Evolutionary conservation across 1,140 invertebrate species (phyloP), one percentile per base, ranked within the genome.

Genomic region (Drosophila subobscura): DNA sequence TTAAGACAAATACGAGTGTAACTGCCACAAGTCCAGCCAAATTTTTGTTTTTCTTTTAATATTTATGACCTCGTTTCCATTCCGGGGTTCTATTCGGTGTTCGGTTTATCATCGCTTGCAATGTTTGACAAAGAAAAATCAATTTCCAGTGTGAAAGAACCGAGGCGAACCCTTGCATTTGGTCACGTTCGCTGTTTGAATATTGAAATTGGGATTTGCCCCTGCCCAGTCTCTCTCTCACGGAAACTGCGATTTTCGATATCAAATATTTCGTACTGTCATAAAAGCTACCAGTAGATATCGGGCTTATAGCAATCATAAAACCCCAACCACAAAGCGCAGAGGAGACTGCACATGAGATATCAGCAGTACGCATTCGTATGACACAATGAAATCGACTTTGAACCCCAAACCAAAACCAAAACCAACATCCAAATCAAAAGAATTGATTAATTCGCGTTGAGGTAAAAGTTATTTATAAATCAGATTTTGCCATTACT

Each of bases 221-320:
- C 7, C 29, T 20, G 40, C 25, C 41, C 8, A 8, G 29, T 51
- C 41, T 33, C 20, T 60, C 10, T 42, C 59, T 44, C 12, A 3
- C 10, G 63, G 61, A 40, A 72, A 67, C 78, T 83, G 79, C 74
- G 79, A 81, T 81, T 81, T 71, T 57, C 65, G 77, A 63, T 79
- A 76, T 45, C 57, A 46, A 55, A 66, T 61, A 12, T 37, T 37
- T 80, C 46, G 44, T 49, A 55, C 42, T 40, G 22, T 37, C 68
- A 78, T 77, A 83, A 81, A 83, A 72, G 78, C 79, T 81, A 81
- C 78, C 78, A 81, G 67, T 81, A 80, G 79, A 81, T 83, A 83
- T 61, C 73, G 72, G 33, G 60, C 66, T 63, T 77, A 80, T 80
- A 58, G 29, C 60, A 58, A 63, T 60, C 59, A 83, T 80, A 79